Conservation (phyloP, 2,113 vertebrate species). For the Zonotrichia leucophrys region DNA sequence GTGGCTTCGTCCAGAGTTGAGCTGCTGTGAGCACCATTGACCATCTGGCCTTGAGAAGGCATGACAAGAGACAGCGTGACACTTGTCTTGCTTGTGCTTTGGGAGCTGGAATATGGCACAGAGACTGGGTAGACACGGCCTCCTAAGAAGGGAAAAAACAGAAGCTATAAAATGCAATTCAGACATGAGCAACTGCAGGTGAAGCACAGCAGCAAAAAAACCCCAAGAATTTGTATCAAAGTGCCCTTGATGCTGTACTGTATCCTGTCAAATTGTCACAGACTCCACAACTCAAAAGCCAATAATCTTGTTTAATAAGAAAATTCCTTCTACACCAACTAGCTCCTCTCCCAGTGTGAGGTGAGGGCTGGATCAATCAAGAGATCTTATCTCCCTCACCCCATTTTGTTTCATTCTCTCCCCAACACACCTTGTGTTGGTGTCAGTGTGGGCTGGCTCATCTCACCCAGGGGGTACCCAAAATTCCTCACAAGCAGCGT, state of each 20-base stretch:
- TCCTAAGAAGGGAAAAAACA: constrained; percentile 69
- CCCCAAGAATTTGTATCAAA: not conserved
- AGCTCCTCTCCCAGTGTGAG: not conserved
- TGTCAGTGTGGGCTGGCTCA: constrained; percentile 81
- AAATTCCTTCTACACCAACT: not conserved
- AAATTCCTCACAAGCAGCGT: constrained; percentile 93
- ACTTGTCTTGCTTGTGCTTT: constrained; percentile 97
- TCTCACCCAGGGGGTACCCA: constrained; percentile 84
- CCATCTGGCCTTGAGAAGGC: constrained; percentile 94
- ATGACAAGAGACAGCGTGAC: constrained; percentile 97
- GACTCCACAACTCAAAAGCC: not conserved
- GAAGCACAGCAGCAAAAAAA: not conserved
- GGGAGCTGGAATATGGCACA: constrained; percentile 93
- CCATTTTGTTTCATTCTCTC: not conserved
- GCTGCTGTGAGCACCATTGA: constrained; percentile 93
- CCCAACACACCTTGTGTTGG: constrained; percentile 84
- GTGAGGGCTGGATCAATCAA: not conserved
- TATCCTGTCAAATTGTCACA: not conserved
- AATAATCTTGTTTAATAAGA: not conserved
- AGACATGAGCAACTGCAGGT: not conserved
- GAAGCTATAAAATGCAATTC: not conserved
- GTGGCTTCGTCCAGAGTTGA: constrained; percentile 93
- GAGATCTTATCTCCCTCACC: not conserved
- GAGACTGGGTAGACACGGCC: constrained; percentile 95
- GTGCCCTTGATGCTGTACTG: not conserved